Evolutionary conservation across 2,113 vertebrate genomes (phyloP).

Genomic region (Hippocampus abdominalis): DNA sequence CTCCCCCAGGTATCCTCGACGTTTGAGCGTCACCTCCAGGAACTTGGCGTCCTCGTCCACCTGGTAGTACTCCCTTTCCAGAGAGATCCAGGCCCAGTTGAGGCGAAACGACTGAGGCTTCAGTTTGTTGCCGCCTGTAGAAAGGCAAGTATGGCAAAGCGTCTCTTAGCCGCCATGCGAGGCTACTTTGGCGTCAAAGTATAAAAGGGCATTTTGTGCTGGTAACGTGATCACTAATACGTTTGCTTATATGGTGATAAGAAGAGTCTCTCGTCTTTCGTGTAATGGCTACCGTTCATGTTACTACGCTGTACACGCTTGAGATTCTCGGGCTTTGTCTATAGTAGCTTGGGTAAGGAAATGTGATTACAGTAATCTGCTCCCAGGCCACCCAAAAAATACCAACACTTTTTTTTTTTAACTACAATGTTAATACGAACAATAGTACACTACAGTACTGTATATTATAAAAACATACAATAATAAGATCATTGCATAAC

Average conservation of each 20-base stretch:
- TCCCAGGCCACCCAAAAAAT: too few species aligned
- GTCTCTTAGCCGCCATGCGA: slow-evolving; percentile 29
- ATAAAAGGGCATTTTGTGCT: slow-evolving; percentile 34
- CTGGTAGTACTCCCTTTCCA: slow-evolving; percentile 79
- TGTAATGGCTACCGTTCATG: background rate
- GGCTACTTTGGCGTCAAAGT: slow-evolving; percentile 36
- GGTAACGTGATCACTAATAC: slow-evolving; percentile 54
- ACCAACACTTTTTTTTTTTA: too few species aligned
- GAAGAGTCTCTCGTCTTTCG: slow-evolving; percentile 2
- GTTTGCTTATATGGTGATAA: slow-evolving; percentile 23
- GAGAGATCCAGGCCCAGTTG: slow-evolving; percentile 85
- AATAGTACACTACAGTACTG: too few species aligned
- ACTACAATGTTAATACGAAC: too few species aligned
- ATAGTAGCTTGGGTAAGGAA: too few species aligned
- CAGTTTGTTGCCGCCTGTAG: slow-evolving; percentile 77
- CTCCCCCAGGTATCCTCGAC: slow-evolving; percentile 78
- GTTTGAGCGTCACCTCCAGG: slow-evolving; percentile 77
- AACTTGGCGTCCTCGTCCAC: slow-evolving; percentile 80
- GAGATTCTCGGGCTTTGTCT: too few species aligned
- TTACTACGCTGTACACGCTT: background rate
- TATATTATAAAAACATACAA: too few species aligned
- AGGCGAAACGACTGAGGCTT: slow-evolving; percentile 77
- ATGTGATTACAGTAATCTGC: too few species aligned
- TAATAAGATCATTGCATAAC: too few species aligned
- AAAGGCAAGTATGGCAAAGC: slow-evolving; percentile 19